Evolutionary conservation across 2,888 invertebrate genomes (phyloP), one percentile per base, ranked within the genome.

Genomic region (Branchipolynoe longqiensis): DNA sequence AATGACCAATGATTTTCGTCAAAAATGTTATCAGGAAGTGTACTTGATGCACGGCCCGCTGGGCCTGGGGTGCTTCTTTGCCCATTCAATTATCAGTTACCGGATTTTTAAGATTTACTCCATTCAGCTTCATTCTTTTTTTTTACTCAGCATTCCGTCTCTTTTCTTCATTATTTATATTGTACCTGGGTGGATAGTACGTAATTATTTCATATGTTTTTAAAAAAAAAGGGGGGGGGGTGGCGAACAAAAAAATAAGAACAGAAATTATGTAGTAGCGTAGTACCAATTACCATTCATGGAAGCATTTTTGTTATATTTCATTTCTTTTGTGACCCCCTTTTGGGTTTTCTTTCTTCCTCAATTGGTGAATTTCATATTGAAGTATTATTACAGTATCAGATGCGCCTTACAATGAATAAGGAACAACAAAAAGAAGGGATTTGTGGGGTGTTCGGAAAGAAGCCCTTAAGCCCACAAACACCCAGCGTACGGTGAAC

Each of bases 221-320:
- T 48, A 12, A 48, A 8, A 48, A 48, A 48, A 48, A 48, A 48
- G 48, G 48, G n/a, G n/a, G n/a, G n/a, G n/a, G n/a, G n/a, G n/a
- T n/a, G n/a, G n/a, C n/a, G 18, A 48, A 48, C 48, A 48, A 48
- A 8, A 48, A 8, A 58, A 58, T 58, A 48, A 48, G 48, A 48
- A 62, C 38, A 38, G 69, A 69, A 38, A 33, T 69, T 33, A 38
- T 12, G 33, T 69, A 69, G 25, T 14, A 25, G 33, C n/a, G n/a
- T n/a, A n/a, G n/a, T n/a, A n/a, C n/a, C n/a, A n/a, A n/a, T n/a
- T 33, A 36, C 38, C 69, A 69, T 69, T 69, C 69, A 69, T 69
- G 69, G 69, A 69, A 69, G 69, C 69, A n/a, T 69, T 58, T 69
- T 69, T 38, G 38, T 69, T 69, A 18, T 18, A 18, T 48, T 18